Conservation (phyloP, 30 jellyfish, hydroid and myxozoan species). For the Calvadosia cruxmelitensis region DNA sequence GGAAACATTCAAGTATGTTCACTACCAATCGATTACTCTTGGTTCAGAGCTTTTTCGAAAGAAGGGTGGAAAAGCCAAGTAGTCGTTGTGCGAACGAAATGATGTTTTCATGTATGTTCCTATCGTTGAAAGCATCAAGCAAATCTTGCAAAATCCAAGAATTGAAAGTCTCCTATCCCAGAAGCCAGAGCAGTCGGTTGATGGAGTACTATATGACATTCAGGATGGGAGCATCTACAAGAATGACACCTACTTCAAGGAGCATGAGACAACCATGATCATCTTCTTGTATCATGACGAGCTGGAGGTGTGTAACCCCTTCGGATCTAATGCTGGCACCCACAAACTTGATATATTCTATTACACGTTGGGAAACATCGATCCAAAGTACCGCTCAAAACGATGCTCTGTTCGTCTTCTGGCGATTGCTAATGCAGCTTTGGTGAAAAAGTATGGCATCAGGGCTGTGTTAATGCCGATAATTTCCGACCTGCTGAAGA, state of each 20-base stretch:
- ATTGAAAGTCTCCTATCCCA: not conserved
- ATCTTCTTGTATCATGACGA: not conserved
- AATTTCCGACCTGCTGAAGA: too few relatives aligned
- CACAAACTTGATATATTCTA: not conserved
- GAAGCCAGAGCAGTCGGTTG: not conserved
- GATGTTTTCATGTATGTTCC: not conserved
- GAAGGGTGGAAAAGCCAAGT: not conserved
- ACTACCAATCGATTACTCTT: not conserved
- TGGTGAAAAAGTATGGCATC: conserved; percentile 1
- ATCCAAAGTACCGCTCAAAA: not conserved
- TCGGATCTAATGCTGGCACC: not conserved
- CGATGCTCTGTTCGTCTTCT: not conserved
- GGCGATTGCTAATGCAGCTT: not conserved
- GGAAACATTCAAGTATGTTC: not conserved
- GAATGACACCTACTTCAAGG: not conserved
- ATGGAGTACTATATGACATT: not conserved
- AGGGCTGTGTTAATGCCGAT: not conserved
- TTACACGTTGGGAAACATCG: not conserved
- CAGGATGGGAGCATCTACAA: not conserved
- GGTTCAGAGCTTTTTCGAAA: not conserved
- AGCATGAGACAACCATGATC: not conserved
- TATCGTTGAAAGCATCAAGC: not conserved
- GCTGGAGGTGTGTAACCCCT: conserved; percentile 3
- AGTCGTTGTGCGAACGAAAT: not conserved
- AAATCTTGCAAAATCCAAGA: not conserved